phyloP scores from a whole-genome alignment of 2,888 invertebrate genomes.

The Timandra comae region DNA sequence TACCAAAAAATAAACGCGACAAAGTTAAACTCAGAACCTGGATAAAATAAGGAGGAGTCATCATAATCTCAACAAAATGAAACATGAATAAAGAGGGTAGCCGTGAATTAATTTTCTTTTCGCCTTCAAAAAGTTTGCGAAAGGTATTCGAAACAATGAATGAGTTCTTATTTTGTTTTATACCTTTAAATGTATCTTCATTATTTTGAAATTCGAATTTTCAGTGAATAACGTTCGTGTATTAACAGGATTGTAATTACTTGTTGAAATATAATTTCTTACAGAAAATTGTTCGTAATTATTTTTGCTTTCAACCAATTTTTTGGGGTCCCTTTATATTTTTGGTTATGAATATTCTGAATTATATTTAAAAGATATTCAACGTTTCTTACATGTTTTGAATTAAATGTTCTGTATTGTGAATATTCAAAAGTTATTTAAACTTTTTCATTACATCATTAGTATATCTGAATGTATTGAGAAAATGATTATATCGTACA shows the following conservation, averaged over 20 bases:
- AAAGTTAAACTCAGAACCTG: neutral
- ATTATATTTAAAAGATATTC: too few relatives aligned
- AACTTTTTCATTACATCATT: too few relatives aligned
- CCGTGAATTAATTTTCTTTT: slow-evolving; percentile 6
- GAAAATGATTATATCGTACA: too few relatives aligned
- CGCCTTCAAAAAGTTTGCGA: slow-evolving; percentile 4
- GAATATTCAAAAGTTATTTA: too few relatives aligned
- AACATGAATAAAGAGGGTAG: slow-evolving; percentile 7
- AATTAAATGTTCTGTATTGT: too few relatives aligned
- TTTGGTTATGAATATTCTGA: too few relatives aligned
- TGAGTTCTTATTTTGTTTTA: neutral
- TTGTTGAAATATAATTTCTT: slow-evolving; percentile 4
- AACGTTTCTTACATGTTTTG: too few relatives aligned
- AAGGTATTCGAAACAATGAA: slow-evolving; percentile 8
- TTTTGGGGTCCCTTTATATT: too few relatives aligned
- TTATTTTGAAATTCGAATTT: neutral
- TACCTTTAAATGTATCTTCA: neutral
- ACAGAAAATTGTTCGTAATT: slow-evolving; percentile 3
- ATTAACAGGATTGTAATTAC: neutral
- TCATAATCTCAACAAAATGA: neutral
- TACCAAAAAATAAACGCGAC: too few relatives aligned
- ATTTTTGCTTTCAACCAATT: too few relatives aligned
- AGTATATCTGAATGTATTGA: too few relatives aligned
- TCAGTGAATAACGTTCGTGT: neutral
- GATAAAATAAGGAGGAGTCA: slow-evolving; percentile 3